phyloP scores from a whole-genome alignment of 1,140 invertebrate species.

The Maniola jurtina region DNA sequence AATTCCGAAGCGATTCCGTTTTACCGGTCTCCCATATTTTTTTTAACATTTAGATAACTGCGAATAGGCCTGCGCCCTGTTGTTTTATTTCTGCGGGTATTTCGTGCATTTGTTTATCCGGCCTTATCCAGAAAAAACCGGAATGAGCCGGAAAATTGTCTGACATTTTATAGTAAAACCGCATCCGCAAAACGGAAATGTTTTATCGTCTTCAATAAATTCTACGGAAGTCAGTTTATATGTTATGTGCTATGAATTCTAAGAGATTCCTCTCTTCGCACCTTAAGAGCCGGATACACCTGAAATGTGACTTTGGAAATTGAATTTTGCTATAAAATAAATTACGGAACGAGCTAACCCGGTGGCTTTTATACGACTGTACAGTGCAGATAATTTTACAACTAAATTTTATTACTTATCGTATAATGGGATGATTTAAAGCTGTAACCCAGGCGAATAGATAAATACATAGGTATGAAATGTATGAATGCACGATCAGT shows the following conservation, averaged over 20 bases:
- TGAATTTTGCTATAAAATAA: conserved; percentile 1
- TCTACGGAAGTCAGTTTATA: conserved; percentile 33
- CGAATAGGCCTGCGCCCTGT: conserved; percentile 14
- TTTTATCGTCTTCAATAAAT: conserved; percentile 41
- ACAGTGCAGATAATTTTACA: neutral
- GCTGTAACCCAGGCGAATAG: too few relatives aligned
- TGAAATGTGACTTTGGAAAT: conserved; percentile 4
- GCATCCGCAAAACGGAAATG: conserved; percentile 33
- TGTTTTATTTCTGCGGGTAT: conserved; percentile 23
- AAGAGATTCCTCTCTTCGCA: conserved; percentile 16
- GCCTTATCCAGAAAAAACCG: conserved; percentile 22
- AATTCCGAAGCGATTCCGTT: neutral
- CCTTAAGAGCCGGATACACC: conserved; percentile 3
- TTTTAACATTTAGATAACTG: conserved; percentile 20
- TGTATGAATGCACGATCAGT: too few relatives aligned
- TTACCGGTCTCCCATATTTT: neutral
- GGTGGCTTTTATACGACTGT: neutral
- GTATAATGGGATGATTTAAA: too few relatives aligned
- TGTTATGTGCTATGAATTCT: conserved; percentile 29
- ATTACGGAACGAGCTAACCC: neutral
- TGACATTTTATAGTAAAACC: conserved; percentile 38
- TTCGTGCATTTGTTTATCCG: conserved; percentile 28
- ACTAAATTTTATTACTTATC: too few relatives aligned
- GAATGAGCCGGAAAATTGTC: conserved; percentile 33
- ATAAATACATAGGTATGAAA: too few relatives aligned